These are phyloP conservation scores for Anser cygnoides DNA, from an alignment of 2,113 vertebrate genomes.

Conservation along the genomic window DNA sequence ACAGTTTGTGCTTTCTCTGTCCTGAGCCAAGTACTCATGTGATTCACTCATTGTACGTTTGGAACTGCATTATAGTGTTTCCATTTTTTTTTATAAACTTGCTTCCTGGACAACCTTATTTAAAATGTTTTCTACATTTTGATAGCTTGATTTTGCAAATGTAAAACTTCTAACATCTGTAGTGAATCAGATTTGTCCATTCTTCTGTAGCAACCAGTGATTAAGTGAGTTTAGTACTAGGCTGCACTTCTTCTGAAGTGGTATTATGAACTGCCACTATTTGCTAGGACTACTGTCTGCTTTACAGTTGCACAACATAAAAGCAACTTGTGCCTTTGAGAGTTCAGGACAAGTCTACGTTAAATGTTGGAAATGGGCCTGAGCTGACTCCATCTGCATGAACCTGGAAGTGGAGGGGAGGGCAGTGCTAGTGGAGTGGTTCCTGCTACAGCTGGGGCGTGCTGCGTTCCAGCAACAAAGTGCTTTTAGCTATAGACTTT, in stretches of 20 bases:
- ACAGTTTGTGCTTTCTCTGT: not conserved
- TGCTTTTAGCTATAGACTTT: not conserved
- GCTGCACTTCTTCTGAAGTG: not conserved
- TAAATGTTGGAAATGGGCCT: not conserved
- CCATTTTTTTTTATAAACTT: not conserved
- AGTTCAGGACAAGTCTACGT: not conserved
- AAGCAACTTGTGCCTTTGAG: not conserved
- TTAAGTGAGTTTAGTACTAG: not conserved
- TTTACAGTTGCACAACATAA: not conserved
- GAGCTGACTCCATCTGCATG: not conserved
- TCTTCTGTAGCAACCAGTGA: not conserved
- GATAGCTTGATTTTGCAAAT: not conserved
- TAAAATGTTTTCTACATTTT: not conserved
- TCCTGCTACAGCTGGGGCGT: not conserved
- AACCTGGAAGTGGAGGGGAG: not conserved
- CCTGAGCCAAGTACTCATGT: not conserved
- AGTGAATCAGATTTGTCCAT: not conserved
- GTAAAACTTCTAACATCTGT: not conserved
- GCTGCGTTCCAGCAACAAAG: not conserved
- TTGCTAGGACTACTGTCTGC: not conserved
- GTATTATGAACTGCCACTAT: not conserved
- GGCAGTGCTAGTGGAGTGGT: not conserved
- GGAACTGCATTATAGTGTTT: not conserved
- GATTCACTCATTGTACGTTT: not conserved
- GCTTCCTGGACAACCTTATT: not conserved